A percentile compares a stretch with the other conserved stretches of the same genome.
Conservation (phyloP, 1,140 invertebrate species). For the Anastrepha obliqua region DNA sequence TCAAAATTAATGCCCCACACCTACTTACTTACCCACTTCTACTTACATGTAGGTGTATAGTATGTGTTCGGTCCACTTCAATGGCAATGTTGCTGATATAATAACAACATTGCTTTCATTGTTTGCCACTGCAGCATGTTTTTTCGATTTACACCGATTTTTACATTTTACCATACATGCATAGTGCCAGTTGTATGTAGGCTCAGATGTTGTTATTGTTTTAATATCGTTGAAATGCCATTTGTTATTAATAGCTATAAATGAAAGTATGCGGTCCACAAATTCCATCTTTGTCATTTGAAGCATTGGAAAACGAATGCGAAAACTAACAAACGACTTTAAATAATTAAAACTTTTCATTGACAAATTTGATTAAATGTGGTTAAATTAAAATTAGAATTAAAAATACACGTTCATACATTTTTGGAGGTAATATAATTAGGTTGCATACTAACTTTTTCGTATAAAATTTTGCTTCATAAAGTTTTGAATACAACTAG, state of each 20-base stretch:
- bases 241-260: slow-evolving; percentile 30
- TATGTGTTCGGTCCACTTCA: not conserved
- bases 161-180: not conserved
- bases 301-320: not conserved
- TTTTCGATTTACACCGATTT: slow-evolving; percentile 17
- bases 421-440: too few relatives aligned
- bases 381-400: slow-evolving; percentile 48
- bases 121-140: not conserved
- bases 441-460: not conserved
- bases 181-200: not conserved
- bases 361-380: slow-evolving; percentile 56
- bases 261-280: not conserved
- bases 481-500: too few relatives aligned
- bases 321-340: slow-evolving; percentile 54
- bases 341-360: slow-evolving; percentile 56
- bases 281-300: not conserved
- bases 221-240: not conserved
- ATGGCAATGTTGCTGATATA: not conserved
- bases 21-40: too few relatives aligned
- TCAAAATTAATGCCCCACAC: too few relatives aligned
- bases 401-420: not conserved
- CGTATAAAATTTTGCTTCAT: too few relatives aligned
- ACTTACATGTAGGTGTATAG: too few relatives aligned
- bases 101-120: slow-evolving; percentile 16
- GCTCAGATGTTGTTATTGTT: not conserved